Conservation (phyloP, 2,797 vertebrate species). For the Micrastur ruficollis region DNA sequence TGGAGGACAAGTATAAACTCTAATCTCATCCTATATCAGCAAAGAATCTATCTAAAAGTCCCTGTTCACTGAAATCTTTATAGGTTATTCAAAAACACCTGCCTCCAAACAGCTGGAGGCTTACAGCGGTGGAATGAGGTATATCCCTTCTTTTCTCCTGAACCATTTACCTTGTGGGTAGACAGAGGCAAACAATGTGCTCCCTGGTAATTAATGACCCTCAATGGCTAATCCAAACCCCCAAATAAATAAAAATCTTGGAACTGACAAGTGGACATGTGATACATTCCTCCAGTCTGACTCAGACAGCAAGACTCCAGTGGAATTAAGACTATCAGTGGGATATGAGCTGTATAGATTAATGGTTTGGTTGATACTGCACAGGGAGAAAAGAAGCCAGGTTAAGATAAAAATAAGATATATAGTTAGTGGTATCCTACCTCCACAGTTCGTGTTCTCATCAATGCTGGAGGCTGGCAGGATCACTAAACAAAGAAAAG, state of each 20-base stretch:
- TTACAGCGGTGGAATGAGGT: neutral
- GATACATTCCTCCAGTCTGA: slow-evolving; percentile 25
- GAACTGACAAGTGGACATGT: slow-evolving; percentile 39
- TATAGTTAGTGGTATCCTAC: slow-evolving; percentile 78
- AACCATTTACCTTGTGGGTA: neutral
- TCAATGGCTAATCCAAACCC: neutral
- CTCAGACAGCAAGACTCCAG: slow-evolving; percentile 63
- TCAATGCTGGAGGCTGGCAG: slow-evolving; percentile 94
- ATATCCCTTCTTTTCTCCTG: neutral
- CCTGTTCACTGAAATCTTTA: neutral
- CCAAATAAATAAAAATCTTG: slow-evolving; percentile 40
- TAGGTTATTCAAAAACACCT: slow-evolving; percentile 15
- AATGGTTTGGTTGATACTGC: slow-evolving; percentile 59
- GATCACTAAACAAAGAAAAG: slow-evolving; percentile 83
- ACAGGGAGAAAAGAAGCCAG: slow-evolving; percentile 45
- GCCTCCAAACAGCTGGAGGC: slow-evolving; percentile 11
- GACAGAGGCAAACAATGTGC: neutral
- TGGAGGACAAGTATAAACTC: neutral
- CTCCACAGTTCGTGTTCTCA: slow-evolving; percentile 88
- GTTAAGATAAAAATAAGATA: slow-evolving; percentile 64
- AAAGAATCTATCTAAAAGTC: neutral
- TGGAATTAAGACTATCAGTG: slow-evolving; percentile 62
- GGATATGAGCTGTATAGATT: slow-evolving; percentile 54
- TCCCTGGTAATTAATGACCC: slow-evolving; percentile 39
- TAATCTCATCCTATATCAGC: neutral